phyloP scores from a whole-genome alignment of 2,888 invertebrate species.

The Hirtodrosophila cameraria region DNA sequence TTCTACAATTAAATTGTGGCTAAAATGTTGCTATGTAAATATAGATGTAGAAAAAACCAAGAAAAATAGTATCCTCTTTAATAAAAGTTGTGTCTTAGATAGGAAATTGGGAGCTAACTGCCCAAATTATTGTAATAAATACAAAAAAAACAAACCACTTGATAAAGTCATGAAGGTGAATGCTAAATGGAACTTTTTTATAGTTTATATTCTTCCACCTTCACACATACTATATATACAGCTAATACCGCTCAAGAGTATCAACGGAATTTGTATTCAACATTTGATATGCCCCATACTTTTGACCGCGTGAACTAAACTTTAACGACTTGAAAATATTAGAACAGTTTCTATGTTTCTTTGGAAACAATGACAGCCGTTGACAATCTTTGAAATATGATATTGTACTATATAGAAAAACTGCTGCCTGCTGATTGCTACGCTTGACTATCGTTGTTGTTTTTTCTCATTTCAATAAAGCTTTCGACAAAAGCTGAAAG shows the following conservation, averaged over 20 bases:
- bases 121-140: no score
- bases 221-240: no score
- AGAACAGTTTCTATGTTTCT: constrained; percentile 50
- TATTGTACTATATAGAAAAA: constrained; percentile 37
- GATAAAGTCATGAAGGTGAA: no score
- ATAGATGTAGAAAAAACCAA: background rate
- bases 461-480: constrained; percentile 30
- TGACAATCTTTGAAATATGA: constrained; percentile 74
- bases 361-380: constrained; percentile 63
- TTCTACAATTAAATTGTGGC: constrained; percentile 41
- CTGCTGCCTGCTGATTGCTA: constrained; percentile 41
- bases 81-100: no score
- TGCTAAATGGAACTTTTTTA: no score
- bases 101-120: no score
- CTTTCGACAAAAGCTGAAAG: constrained; percentile 32
- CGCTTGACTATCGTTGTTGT: background rate
- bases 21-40: constrained; percentile 9
- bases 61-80: no score
- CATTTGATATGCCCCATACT: constrained; percentile 2
- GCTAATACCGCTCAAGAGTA: no score
- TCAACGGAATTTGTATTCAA: constrained; percentile 11
- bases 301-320: constrained; percentile 30
- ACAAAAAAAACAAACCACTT: no score
- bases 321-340: constrained; percentile 63
- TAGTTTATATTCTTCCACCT: no score